phyloP scores from a whole-genome alignment of 2,797 vertebrate species.

The Acipenser ruthenus region DNA sequence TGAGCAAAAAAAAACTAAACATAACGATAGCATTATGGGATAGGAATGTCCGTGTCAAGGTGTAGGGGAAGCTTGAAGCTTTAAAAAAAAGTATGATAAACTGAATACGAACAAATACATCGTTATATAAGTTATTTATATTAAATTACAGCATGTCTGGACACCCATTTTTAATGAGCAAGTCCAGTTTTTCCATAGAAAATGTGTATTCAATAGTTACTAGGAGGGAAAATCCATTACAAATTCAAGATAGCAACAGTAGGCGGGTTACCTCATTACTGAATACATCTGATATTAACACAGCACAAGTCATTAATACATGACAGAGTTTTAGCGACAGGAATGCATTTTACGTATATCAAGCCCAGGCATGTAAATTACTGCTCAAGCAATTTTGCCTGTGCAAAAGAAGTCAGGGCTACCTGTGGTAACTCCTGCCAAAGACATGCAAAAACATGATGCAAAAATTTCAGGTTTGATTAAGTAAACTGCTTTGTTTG shows the following conservation, averaged over 20 bases:
- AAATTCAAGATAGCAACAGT: not conserved
- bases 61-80: too few relatives aligned
- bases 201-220: not conserved
- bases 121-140: too few relatives aligned
- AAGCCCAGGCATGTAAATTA: not conserved
- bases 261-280: not conserved
- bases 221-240: not conserved
- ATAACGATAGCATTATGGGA: too few relatives aligned
- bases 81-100: too few relatives aligned
- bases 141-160: not conserved
- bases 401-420: not conserved
- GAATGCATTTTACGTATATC: not conserved
- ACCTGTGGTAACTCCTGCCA: not conserved
- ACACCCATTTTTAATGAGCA: not conserved
- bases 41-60: too few relatives aligned
- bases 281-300: not conserved
- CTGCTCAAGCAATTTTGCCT: not conserved
- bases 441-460: slow-evolving; percentile 3
- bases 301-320: not conserved
- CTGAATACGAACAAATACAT: too few relatives aligned
- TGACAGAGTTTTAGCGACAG: not conserved
- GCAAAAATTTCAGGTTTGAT: not conserved
- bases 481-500: not conserved
- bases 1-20: too few relatives aligned
- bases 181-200: not conserved